phyloP scores from a whole-genome alignment of 30 jellyfish, hydroid and myxozoan genomes.

The Calvadosia cruxmelitensis region DNA sequence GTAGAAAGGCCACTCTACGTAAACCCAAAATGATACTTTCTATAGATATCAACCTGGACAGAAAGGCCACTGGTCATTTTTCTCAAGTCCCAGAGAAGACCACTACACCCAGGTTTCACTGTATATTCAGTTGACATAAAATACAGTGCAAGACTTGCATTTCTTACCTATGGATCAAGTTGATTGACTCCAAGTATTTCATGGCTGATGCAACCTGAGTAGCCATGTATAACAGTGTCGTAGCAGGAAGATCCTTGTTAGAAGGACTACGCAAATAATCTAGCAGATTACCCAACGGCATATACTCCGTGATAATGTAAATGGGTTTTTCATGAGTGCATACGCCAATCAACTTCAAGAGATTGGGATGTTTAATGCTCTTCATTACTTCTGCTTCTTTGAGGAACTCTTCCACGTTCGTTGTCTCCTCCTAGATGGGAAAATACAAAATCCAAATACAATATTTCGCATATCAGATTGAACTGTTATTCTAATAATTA shows the following conservation, averaged over 20 bases:
- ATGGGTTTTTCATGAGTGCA: conserved; percentile 88
- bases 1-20: no score
- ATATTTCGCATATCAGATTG: no score
- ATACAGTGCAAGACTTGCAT: no score
- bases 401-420: conserved; percentile 77
- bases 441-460: conserved; percentile 1
- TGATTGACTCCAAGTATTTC: conserved; percentile 57
- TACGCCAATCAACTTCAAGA: conserved; percentile 81
- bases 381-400: conserved; percentile 95
- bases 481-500: no score
- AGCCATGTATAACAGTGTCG: conserved; percentile 90
- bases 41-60: no score
- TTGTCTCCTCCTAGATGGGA: conserved; percentile 56
- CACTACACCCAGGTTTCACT: no score
- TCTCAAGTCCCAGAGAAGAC: no score
- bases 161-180: conserved; percentile 79
- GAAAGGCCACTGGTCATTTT: no score
- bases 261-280: conserved; percentile 80
- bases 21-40: no score
- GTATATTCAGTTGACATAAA: no score
- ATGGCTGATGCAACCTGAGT: conserved; percentile 96
- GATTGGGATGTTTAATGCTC: conserved; percentile 68
- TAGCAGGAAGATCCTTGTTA: conserved; percentile 84
- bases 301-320: conserved; percentile 82
- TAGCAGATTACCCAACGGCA: conserved; percentile 86